Percentiles rank a stretch among this genome's conserved stretches.
Conservation (phyloP, 2,888 invertebrate genomes). For the Hydrotaea cyrtoneurina region DNA sequence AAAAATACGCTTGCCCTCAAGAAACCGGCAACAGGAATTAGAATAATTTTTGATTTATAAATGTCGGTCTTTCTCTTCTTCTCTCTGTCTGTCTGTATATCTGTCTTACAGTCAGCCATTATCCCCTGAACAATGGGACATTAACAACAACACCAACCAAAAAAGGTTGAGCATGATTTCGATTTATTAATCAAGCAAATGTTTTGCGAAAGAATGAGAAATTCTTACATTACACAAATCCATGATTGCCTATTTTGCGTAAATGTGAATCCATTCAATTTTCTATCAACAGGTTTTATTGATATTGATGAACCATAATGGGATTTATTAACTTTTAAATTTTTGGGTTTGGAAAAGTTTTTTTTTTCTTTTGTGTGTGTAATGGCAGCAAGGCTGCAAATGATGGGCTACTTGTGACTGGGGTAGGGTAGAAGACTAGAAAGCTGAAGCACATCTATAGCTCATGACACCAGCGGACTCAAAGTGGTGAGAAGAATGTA, state of each 20-base stretch:
- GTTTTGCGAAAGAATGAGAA: slow-evolving; percentile 1
- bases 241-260: slow-evolving; percentile 5
- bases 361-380: not conserved
- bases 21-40: slow-evolving; percentile 11
- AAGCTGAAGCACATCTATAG: too few relatives aligned
- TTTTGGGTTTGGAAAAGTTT: too few relatives aligned
- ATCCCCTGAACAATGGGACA: not conserved
- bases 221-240: slow-evolving; percentile 13
- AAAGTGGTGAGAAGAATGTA: too few relatives aligned
- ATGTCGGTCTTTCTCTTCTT: not conserved
- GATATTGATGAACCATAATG: slow-evolving; percentile 11
- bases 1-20: not conserved
- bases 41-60: slow-evolving; percentile 30
- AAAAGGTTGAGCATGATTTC: not conserved
- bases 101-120: slow-evolving; percentile 21
- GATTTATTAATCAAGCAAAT: slow-evolving; percentile 22
- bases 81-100: slow-evolving; percentile 2
- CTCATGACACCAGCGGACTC: too few relatives aligned
- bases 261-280: slow-evolving; percentile 9
- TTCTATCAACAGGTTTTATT: slow-evolving; percentile 27
- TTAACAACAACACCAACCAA: too few relatives aligned
- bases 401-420: too few relatives aligned
- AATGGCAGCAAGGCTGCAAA: not conserved
- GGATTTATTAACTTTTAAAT: not conserved
- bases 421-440: too few relatives aligned